phyloP scores from a whole-genome alignment of 2,797 vertebrate genomes.

The Hyperoplus lanceolatus region DNA sequence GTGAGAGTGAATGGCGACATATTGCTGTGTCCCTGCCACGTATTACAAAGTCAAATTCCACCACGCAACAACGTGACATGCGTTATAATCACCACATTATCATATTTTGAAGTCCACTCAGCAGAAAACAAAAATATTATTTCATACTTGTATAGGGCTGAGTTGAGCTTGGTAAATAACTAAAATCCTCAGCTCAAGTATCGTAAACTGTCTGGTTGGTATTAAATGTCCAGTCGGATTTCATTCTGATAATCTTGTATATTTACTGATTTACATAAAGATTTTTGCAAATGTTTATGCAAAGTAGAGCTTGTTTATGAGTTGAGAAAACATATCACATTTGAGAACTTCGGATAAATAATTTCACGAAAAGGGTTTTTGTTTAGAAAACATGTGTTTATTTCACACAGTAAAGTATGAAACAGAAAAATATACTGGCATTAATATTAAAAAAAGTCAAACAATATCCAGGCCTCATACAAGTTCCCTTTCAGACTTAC shows the following conservation, averaged over 20 bases:
- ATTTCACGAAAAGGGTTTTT: neutral
- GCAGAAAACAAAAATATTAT: conserved; percentile 2
- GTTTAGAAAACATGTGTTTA: neutral
- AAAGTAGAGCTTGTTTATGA: neutral
- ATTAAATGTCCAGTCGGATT: no score
- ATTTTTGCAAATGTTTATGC: no score
- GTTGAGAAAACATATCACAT: neutral
- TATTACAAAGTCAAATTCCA: conserved; percentile 28
- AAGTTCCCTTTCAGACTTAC: neutral
- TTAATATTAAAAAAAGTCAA: neutral
- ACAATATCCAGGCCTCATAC: neutral
- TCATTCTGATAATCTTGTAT: no score
- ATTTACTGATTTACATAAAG: no score
- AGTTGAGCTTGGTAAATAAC: neutral
- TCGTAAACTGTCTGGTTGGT: neutral
- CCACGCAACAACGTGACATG: neutral
- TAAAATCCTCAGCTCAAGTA: neutral
- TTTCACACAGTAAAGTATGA: neutral
- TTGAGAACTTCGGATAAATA: neutral
- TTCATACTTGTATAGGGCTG: neutral
- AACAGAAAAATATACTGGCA: neutral
- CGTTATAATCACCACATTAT: neutral
- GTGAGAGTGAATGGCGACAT: neutral
- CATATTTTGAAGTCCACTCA: neutral
- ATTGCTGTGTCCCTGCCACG: neutral